Conservation (phyloP, 2,113 vertebrate genomes). For the Callorhinus ursinus region DNA sequence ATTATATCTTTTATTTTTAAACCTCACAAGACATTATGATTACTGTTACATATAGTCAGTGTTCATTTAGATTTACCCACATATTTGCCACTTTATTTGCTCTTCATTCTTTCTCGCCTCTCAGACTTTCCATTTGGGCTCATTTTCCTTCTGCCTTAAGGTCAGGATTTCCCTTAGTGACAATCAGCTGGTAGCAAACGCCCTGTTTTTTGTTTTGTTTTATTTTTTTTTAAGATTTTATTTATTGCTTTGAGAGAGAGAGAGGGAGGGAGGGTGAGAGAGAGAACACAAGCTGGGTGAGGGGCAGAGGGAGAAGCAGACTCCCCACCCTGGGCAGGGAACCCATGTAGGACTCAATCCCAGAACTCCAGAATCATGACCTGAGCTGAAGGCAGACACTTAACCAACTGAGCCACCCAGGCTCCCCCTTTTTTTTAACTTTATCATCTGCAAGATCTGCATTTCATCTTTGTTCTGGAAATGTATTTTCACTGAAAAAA, state of each 20-base stretch:
- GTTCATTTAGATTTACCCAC: not conserved
- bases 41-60: not conserved
- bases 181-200: not conserved
- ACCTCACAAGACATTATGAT: not conserved
- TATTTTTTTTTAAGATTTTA: not conserved
- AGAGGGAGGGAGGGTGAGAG: too few relatives aligned
- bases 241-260: too few relatives aligned
- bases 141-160: not conserved
- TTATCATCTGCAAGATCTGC: slow-evolving; percentile 2
- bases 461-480: not conserved
- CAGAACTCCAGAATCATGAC: too few relatives aligned
- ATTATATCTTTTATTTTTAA: not conserved
- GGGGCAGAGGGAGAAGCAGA: too few relatives aligned
- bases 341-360: too few relatives aligned
- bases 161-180: not conserved
- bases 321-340: too few relatives aligned
- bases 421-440: not conserved
- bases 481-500: not conserved
- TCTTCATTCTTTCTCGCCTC: not conserved
- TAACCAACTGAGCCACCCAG: too few relatives aligned
- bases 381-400: not conserved
- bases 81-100: not conserved
- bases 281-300: too few relatives aligned
- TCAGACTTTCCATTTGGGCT: slow-evolving; percentile 1
- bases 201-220: not conserved